Evolutionary conservation across 2,113 vertebrate genomes (phyloP), one percentile per base, ranked within the genome.

Genomic region (Synchiropus splendidus): DNA sequence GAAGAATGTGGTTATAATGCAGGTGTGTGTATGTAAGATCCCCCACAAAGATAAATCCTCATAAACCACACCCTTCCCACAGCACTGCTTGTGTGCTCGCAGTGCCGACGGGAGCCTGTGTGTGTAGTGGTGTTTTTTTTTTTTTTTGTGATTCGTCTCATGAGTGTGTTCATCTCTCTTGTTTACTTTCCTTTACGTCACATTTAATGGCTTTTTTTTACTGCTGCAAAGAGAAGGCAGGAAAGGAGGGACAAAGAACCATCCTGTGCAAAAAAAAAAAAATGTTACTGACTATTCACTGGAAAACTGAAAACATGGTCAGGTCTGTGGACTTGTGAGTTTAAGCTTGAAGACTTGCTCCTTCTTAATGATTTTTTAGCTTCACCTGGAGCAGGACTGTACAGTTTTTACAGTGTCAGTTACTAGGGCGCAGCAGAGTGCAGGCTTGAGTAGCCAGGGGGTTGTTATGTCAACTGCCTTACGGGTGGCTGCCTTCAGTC

Each of bases 381-480:
- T 31, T 38, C 4, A 35, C 34, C 49, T 48, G 15, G 2, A 51
- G 54, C 52, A 15, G 67, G 64, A 64, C 51, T 44, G 53, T 50
- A 17, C 40, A 39, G 50, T 60, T 71, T 70, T 51, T 54, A 57
- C 67, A 74, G 69, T 68, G 57, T 46, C 47, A 12, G 45, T 59
- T 65, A 64, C 50, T 37, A 42, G 35, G 42, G 37, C 41, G 47
- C 14, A 67, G 56, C 58, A 39, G 30, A 71, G 38, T 33, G 35
- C 46, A 54, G 60, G 59, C 66, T 40, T 58, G 56, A 64, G 58
- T 48, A 55, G 48, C 44, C 54, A 17, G 39, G 55, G 61, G 60
- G 61, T 50, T 65, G 75, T 76, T 74, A 57, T 79, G 75, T 80
- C 71, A 79, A 77, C 77, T 54, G 65, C 18, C 56, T 78, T 49